Percentiles rank a stretch among this genome's conserved stretches.
Conservation (phyloP, 2,797 vertebrate species). For the Sebastes cheni region DNA sequence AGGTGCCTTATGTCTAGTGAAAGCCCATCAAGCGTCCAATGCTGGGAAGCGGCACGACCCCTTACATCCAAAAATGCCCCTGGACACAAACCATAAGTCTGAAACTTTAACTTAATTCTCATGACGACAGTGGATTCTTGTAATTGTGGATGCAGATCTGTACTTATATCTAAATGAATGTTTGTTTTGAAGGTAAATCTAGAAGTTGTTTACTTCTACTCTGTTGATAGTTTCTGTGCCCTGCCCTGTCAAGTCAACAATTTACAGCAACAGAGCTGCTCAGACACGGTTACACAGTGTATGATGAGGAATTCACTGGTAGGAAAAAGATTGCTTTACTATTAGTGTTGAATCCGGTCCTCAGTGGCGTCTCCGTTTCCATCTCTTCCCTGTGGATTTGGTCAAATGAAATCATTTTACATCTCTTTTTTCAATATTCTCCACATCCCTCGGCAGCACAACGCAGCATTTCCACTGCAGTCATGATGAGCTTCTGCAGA, state of each 20-base stretch:
- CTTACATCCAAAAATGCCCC: no score
- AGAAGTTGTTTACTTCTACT: not conserved
- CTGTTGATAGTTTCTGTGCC: not conserved
- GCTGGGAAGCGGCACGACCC: no score
- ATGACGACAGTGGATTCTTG: not conserved
- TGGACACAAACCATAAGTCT: not conserved
- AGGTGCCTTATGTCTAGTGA: no score
- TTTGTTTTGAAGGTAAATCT: slow-evolving; percentile 32
- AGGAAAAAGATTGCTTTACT: not conserved
- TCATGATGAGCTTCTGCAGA: not conserved
- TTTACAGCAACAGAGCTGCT: slow-evolving; percentile 7
- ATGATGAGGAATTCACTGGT: slow-evolving; percentile 21
- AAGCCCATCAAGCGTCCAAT: no score
- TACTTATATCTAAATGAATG: not conserved
- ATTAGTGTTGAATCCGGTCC: slow-evolving; percentile 1
- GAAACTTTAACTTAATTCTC: not conserved
- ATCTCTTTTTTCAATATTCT: not conserved
- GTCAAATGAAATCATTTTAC: slow-evolving; percentile 3
- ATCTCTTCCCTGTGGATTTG: slow-evolving; percentile 12
- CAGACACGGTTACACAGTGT: not conserved
- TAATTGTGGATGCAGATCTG: not conserved
- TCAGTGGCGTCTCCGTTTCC: not conserved
- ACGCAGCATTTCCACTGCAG: not conserved
- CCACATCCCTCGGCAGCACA: not conserved
- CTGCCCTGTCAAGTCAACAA: slow-evolving; percentile 5